A percentile compares a stretch with the other conserved stretches of the same genome.
These are phyloP conservation scores for Gastrophysa polygoni DNA, from an alignment of 2,888 invertebrate genomes.

Conservation along the genomic window DNA sequence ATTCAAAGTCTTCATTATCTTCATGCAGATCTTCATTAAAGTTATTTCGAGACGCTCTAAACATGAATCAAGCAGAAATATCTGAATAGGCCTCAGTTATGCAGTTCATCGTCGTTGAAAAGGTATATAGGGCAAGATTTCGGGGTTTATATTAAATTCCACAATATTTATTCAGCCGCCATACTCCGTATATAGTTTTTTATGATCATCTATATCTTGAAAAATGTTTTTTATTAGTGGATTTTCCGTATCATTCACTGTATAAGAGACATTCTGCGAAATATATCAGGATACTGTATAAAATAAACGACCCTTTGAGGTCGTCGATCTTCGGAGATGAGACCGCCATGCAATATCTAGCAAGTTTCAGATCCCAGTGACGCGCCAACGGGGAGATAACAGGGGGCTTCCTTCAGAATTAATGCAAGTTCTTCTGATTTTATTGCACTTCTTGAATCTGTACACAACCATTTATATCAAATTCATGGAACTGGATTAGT, in stretches of 20 bases:
- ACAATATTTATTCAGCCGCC: constrained; percentile 15
- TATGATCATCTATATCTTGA: constrained; percentile 9
- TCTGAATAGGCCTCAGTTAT: too few species aligned
- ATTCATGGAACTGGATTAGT: too few species aligned
- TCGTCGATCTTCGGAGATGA: constrained; percentile 29
- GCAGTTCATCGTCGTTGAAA: not conserved
- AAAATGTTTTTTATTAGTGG: constrained; percentile 19
- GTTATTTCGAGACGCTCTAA: too few species aligned
- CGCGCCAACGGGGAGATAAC: constrained; percentile 2
- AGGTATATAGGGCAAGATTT: too few species aligned
- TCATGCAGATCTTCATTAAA: too few species aligned
- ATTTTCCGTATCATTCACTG: constrained; percentile 26
- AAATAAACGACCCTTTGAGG: constrained; percentile 27
- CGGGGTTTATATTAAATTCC: constrained; percentile 8
- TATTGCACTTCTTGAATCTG: too few species aligned
- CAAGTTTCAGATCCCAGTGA: constrained; percentile 17
- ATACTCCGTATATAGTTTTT: constrained; percentile 14
- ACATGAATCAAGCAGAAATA: not conserved
- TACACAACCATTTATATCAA: too few species aligned
- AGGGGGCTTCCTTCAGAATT: too few species aligned
- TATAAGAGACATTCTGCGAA: constrained; percentile 17
- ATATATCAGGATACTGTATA: constrained; percentile 30
- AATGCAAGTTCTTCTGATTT: too few species aligned
- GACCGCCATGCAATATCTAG: constrained; percentile 22
- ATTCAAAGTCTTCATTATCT: too few species aligned